A percentile compares a stretch with the other conserved stretches of the same genome.
Evolutionary conservation across 2,797 vertebrate genomes (phyloP).

Genomic region (Nannoperca australis): DNA sequence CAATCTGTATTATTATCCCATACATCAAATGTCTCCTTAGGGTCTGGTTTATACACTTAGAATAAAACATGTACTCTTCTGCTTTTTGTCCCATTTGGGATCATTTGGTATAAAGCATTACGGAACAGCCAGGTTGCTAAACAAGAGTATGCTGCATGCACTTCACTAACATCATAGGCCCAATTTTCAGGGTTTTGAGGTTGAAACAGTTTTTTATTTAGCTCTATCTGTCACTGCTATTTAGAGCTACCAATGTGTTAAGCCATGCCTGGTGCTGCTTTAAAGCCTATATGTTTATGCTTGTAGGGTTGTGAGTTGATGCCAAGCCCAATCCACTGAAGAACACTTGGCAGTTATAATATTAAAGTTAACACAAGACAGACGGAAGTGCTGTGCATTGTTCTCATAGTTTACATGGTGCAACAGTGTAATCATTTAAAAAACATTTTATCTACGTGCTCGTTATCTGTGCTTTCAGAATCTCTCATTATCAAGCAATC

Average conservation of each 20-base stretch:
- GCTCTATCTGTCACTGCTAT: constrained; percentile 31
- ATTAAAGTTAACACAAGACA: constrained; percentile 36
- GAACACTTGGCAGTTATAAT: constrained; percentile 29
- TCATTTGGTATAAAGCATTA: not conserved
- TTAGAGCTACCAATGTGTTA: constrained; percentile 54
- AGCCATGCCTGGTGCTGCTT: constrained; percentile 47
- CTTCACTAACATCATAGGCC: not conserved
- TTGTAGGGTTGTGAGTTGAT: constrained; percentile 23
- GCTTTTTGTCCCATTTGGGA: not conserved
- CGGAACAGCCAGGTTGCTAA: not conserved
- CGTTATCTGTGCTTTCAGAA: constrained; percentile 43
- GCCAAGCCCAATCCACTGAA: constrained; percentile 39
- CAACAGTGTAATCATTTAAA: constrained; percentile 35
- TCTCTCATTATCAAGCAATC: constrained; percentile 31
- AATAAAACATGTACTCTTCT: not conserved
- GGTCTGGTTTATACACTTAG: constrained; percentile 11
- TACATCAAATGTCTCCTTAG: constrained; percentile 8
- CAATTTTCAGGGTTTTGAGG: constrained; percentile 21
- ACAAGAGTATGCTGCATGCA: not conserved
- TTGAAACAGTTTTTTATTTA: constrained; percentile 41
- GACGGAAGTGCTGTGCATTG: constrained; percentile 49
- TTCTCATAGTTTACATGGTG: constrained; percentile 55
- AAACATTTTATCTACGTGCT: constrained; percentile 34
- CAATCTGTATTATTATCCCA: constrained; percentile 1
- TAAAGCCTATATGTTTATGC: constrained; percentile 44